These are phyloP conservation scores for Charanyca ferruginea DNA, from an alignment of 2,888 invertebrate species.

Conservation along the genomic window DNA sequence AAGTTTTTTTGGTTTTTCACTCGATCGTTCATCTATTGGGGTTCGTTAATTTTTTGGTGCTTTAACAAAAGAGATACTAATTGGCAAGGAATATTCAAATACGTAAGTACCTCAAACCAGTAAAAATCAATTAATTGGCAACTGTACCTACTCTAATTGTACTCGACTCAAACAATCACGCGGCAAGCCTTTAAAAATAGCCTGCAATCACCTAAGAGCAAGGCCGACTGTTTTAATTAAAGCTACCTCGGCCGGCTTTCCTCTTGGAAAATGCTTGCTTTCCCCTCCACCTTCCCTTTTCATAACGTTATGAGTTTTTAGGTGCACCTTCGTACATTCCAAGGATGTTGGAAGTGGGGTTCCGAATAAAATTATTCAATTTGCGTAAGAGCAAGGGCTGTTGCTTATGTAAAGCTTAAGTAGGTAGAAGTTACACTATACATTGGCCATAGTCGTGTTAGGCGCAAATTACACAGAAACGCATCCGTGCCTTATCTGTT, in stretches of 20 bases:
- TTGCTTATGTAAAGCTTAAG: constrained; percentile 1
- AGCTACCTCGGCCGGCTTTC: constrained; percentile 17
- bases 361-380: constrained; percentile 50
- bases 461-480: no score
- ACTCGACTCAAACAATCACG: constrained; percentile 26
- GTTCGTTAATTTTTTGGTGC: no score
- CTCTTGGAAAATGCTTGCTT: constrained; percentile 37
- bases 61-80: constrained; percentile 11
- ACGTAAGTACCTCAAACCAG: neutral
- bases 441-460: neutral
- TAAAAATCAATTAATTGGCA: constrained; percentile 35
- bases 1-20: no score
- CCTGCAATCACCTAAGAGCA: constrained; percentile 17
- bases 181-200: constrained; percentile 25
- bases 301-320: constrained; percentile 51
- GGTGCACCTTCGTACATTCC: constrained; percentile 14
- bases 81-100: constrained; percentile 19
- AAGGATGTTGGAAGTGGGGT: constrained; percentile 32
- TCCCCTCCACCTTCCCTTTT: constrained; percentile 28
- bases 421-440: neutral
- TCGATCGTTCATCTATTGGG: no score
- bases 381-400: constrained; percentile 25
- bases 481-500: no score
- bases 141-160: constrained; percentile 13
- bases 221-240: constrained; percentile 50